These are phyloP conservation scores for Phrynocephalus guinanensis DNA, from an alignment of 2,797 vertebrate genomes.

Conservation along the genomic window DNA sequence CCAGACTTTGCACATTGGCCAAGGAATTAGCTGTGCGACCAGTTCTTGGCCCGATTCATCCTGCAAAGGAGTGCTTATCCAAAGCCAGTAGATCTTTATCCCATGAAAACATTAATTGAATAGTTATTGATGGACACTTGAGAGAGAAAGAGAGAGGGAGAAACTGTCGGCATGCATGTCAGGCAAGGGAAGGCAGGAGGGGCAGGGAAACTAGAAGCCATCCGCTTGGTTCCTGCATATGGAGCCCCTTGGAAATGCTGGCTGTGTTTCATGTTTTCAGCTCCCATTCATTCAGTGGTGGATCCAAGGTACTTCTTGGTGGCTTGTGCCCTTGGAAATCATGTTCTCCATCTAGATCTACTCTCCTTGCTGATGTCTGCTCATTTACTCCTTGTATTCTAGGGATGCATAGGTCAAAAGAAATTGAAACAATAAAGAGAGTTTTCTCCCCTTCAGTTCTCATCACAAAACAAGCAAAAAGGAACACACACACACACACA, in stretches of 20 bases:
- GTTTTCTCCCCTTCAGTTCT: not conserved
- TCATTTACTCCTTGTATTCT: not conserved
- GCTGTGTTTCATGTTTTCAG: not conserved
- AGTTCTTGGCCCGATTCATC: slow-evolving; percentile 57
- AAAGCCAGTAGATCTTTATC: slow-evolving; percentile 59
- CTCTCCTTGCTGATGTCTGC: no score
- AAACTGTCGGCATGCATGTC: not conserved
- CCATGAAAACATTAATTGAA: slow-evolving; percentile 64
- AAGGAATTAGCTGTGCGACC: slow-evolving; percentile 59
- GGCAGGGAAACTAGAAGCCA: not conserved
- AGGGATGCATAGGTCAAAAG: not conserved
- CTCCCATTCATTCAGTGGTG: not conserved
- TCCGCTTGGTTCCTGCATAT: not conserved
- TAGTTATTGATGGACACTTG: slow-evolving; percentile 63
- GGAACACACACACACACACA: no score
- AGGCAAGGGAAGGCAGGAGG: not conserved
- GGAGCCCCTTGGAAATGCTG: not conserved
- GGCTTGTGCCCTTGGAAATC: not conserved
- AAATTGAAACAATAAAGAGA: not conserved
- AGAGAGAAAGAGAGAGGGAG: slow-evolving; percentile 12
- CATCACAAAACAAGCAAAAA: no score
- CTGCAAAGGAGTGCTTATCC: slow-evolving; percentile 62
- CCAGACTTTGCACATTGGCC: slow-evolving; percentile 52
- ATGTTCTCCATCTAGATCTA: not conserved
- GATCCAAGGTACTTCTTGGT: not conserved